Base-by-base conservation (phyloP, 2,888 invertebrate genomes). In the Gnatocerus cornutus region DNA sequence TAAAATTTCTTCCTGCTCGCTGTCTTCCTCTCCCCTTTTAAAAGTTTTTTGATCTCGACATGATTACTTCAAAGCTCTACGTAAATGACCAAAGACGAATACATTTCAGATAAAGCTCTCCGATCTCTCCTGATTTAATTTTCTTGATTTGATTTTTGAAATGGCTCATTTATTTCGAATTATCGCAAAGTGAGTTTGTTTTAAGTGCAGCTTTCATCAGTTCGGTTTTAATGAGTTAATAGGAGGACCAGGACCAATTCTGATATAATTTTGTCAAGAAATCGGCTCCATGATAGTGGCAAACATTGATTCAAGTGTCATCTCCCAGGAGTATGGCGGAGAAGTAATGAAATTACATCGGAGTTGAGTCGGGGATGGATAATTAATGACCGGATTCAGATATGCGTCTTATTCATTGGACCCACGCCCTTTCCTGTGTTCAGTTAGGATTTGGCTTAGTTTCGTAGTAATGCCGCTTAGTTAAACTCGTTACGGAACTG, bases 341-440 rank as follows among this genome's bases (percentile, higher is more conserved):
- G 41, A n/a, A 21, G 55, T 62, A 71, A 71, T 73, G 69, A 69
- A 66, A 69, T 71, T 64, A 71, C 69, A 71, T 50, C 48, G 66
- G 63, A 70, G 63, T 48, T 53, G 68, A 66, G 67, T 71, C 63
- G 62, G 21, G 69, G 66, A 71, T 71, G 61, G 71, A 67, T 73
- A 73, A 73, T 73, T 71, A 73, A 69, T 71, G 73, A 64, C 65
- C 64, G 67, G 69, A 63, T 71, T 69, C 71, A 59, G 66, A 71
- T 73, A 64, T 65, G 69, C 73, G 67, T 71, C 73, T 70, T 71
- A 71, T 69, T 73, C 63, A 64, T 63, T 55, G 64, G 33, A 59
- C 61, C 65, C 30, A 45, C 43, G 46, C 52, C 39, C 68, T 53
- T 33, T 29, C 45, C 50, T 13, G 16, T 55, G 21, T 62, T 37